Base-by-base conservation (phyloP, 2,888 invertebrate genomes). In the Watsonalla binaria region DNA sequence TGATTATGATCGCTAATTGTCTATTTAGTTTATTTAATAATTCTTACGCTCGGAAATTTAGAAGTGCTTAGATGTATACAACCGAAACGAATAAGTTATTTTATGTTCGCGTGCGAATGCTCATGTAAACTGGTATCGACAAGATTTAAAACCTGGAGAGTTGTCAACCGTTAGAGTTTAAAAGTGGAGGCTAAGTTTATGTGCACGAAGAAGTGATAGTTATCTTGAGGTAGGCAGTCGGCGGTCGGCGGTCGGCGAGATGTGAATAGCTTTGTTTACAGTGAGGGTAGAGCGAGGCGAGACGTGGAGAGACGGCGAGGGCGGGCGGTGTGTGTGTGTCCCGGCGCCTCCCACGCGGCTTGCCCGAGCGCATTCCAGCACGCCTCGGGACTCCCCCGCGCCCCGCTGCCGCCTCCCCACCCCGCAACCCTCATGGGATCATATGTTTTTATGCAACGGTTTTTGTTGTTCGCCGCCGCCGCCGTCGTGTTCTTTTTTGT, bases 361-460 rank as follows among this genome's bases (percentile, higher is more conserved):
- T 76, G 85, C 83, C 78, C 79, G 89, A 84, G 84, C 88, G 85
- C 90, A 90, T 90, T 90, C 90, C 90, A 87, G 84, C 90, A 90
- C 90, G 90, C 90, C 90, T 86, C 81, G 77, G 80, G 78, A 73
- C 80, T 76, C 78, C 82, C 80, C 66, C 66, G 65, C 76, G 60
- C 75, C 63, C 70, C 68, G 61, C 59, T 61, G 52, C 61, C 58
- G 56, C 53, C 62, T 56, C 57, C 47, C 66, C 68, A 70, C 79
- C 81, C 84, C 83, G 67, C 74, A 74, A 79, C 84, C 86, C 86
- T 84, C 88, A 82, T 84, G 85, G 86, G 89, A 90, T 90, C 90
- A 90, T 90, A 90, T 90, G 90, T 90, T 90, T 90, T 90, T 90
- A 84, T 89, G 87, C 89, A 90, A 90, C 90, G 89, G 90, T 90